Percentiles rank a stretch among this genome's conserved stretches.
These are phyloP conservation scores for Heliocidaris tuberculata DNA, from an alignment of 35 echinoderm and acorn worm species.

Conservation along the genomic window DNA sequence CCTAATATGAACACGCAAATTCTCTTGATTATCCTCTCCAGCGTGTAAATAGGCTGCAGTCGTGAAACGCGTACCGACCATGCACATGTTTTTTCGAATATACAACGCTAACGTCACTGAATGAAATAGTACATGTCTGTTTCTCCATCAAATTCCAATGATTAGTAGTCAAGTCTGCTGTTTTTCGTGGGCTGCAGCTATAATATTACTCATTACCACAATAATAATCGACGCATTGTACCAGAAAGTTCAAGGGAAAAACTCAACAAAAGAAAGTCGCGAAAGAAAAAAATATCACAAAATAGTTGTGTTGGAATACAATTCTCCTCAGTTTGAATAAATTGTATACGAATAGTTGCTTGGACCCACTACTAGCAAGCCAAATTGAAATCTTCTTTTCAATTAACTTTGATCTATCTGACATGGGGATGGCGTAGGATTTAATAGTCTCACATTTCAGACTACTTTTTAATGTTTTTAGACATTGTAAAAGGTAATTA, in stretches of 20 bases:
- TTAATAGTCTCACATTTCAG: not conserved
- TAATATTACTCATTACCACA: too few species aligned
- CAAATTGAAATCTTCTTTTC: slow-evolving; percentile 12
- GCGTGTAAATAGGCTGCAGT: too few species aligned
- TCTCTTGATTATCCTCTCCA: too few species aligned
- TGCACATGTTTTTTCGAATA: too few species aligned
- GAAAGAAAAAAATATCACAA: not conserved
- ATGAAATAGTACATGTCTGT: too few species aligned
- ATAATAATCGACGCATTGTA: too few species aligned
- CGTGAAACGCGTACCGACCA: too few species aligned
- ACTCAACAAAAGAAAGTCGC: not conserved
- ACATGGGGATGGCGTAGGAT: not conserved
- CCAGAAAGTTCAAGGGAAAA: not conserved
- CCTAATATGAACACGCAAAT: too few species aligned
- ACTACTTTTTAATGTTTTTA: not conserved
- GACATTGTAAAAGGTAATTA: too few species aligned
- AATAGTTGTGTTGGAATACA: not conserved
- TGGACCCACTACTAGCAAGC: not conserved
- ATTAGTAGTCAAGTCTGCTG: not conserved
- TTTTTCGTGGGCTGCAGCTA: too few species aligned
- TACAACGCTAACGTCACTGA: too few species aligned
- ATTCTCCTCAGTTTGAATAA: not conserved
- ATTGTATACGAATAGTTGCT: not conserved
- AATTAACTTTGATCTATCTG: not conserved
- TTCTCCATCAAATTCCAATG: too few species aligned